These are phyloP conservation scores for Amia ocellicauda DNA, from an alignment of 2,113 vertebrate species.

Conservation along the genomic window DNA sequence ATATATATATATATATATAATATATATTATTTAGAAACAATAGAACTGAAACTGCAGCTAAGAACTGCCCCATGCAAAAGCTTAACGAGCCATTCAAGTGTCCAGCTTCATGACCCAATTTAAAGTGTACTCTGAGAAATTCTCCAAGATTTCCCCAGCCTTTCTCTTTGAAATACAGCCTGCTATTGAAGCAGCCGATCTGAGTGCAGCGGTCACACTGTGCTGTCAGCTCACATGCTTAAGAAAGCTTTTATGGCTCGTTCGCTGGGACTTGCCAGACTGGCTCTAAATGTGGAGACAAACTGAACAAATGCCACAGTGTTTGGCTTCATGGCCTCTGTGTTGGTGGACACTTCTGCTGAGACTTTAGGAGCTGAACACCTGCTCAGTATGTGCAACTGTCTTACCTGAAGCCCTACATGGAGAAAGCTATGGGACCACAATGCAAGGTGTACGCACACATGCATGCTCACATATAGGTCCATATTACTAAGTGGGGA, in stretches of 20 bases:
- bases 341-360: slow-evolving; percentile 19
- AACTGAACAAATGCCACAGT: slow-evolving; percentile 31
- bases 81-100: no score
- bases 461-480: no score
- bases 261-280: slow-evolving; percentile 6
- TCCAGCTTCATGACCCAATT: not conserved
- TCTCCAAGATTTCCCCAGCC: slow-evolving; percentile 15
- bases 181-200: slow-evolving; percentile 28
- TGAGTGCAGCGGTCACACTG: slow-evolving; percentile 16
- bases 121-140: not conserved
- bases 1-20: no score
- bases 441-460: no score
- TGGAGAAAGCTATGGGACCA: no score
- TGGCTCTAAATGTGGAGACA: slow-evolving; percentile 28
- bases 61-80: no score
- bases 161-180: slow-evolving; percentile 27
- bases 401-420: no score
- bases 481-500: no score
- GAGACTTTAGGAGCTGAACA: no score
- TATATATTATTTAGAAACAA: no score
- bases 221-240: slow-evolving; percentile 6
- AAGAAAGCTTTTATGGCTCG: slow-evolving; percentile 19
- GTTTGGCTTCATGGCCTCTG: slow-evolving; percentile 15
- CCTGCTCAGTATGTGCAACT: no score
- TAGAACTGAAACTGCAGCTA: no score